These are phyloP conservation scores for Stratiolaelaps scimitus DNA, from an alignment of 1,140 invertebrate genomes.

Conservation along the genomic window DNA sequence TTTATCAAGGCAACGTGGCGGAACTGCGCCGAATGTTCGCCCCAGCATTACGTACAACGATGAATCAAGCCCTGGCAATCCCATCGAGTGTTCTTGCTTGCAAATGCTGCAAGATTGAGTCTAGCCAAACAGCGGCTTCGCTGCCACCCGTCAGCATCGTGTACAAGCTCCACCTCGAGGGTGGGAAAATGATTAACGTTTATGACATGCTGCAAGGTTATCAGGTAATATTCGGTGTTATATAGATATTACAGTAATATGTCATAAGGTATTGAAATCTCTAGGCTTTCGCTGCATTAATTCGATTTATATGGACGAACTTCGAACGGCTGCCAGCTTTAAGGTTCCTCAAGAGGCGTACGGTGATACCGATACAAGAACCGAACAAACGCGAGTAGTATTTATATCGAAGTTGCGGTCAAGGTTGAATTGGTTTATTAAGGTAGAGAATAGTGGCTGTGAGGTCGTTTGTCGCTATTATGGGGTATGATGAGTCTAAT, in stretches of 20 bases:
- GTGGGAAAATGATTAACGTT: slow-evolving; percentile 23
- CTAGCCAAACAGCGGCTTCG: background rate
- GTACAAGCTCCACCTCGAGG: slow-evolving; percentile 18
- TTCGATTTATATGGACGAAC: too few relatives aligned
- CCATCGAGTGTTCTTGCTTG: background rate
- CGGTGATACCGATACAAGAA: too few relatives aligned
- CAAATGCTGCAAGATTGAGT: background rate
- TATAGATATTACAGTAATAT: too few relatives aligned
- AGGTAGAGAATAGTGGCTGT: background rate
- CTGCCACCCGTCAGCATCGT: slow-evolving; percentile 2
- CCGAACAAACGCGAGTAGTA: too few relatives aligned
- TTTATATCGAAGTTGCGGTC: too few relatives aligned
- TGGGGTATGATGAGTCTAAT: too few relatives aligned
- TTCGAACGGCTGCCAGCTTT: too few relatives aligned
- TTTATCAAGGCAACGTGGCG: background rate
- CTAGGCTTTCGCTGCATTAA: too few relatives aligned
- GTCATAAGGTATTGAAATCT: too few relatives aligned
- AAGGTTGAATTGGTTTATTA: background rate
- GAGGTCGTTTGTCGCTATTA: background rate
- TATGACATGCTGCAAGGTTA: slow-evolving; percentile 16
- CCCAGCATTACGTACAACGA: background rate
- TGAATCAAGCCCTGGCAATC: slow-evolving; percentile 2
- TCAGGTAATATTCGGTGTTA: background rate
- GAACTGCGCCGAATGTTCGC: background rate
- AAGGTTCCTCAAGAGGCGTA: too few relatives aligned